Base-by-base conservation (phyloP, 1,140 invertebrate species). In the Ditylenchus dipsaci region DNA sequence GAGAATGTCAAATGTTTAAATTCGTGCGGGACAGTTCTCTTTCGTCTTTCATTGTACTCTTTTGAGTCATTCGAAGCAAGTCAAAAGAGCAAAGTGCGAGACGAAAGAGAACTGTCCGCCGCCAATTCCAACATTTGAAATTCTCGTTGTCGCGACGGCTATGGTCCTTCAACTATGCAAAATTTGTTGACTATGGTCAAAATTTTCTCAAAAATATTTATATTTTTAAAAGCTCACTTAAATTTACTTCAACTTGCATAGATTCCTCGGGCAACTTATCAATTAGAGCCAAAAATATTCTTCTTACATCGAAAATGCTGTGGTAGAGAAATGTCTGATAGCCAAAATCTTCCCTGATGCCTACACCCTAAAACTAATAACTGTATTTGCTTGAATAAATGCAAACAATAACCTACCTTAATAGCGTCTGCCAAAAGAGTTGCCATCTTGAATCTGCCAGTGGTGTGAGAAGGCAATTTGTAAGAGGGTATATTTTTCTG, bases 321-420 rank as follows among this genome's bases (percentile, higher is more conserved):
- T 64, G 69, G 19, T 71, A 71, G 11, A 71, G 26, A n/a, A 71
- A 29, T 33, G 69, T 61, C 29, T 71, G 69, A 63, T 71, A 71
- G 26, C 68, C 69, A 42, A 71, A 47, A 42, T 71, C 58, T 15
- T 74, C 71, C 8, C 67, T 49, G 43, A 71, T 56, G 19, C 69
- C 68, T n/a, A 70, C 17, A 5, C 27, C 21, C 69, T 70, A 19
- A 21, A 70, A 72, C n/a, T 15, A 63, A 65, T 53, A 7, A 15
- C 15, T 53, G 23, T 21, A 53, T 53, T 45, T 17, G 23, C 15
- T 19, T 5, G 15, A 53, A 53, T 7, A 38, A 38, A 38, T 38
- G 33, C 33, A 66, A 56, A 56, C 3, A 38, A 38, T 11, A 38
- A 11, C 33, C 11, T 43, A 71, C 69, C 58, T 71, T 70, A 29